Conservation (phyloP, 2,888 invertebrate genomes). For the Diachrysia chrysitis region DNA sequence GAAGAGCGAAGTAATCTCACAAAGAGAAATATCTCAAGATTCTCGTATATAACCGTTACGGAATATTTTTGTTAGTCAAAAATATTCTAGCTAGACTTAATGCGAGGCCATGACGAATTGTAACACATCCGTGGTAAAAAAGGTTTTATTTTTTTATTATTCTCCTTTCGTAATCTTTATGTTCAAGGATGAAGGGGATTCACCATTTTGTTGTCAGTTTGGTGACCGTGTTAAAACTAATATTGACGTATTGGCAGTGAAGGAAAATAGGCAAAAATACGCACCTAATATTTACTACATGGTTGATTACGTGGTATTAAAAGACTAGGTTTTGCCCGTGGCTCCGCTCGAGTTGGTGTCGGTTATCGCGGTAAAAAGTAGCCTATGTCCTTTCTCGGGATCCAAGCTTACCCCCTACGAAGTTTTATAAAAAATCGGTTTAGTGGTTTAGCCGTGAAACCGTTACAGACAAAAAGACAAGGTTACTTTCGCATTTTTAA, state of each 20-base stretch:
- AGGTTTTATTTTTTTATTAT: background rate
- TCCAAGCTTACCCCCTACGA: no score
- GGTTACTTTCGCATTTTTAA: no score
- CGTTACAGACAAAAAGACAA: no score
- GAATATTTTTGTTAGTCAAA: conserved; percentile 21
- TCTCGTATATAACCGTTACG: background rate
- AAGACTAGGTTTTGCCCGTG: no score
- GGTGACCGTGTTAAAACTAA: background rate
- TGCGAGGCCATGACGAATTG: conserved; percentile 34
- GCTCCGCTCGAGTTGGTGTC: no score
- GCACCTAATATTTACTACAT: conserved; percentile 9
- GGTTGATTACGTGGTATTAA: no score
- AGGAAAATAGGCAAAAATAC: background rate
- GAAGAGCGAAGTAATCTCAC: conserved; percentile 3
- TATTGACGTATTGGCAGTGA: background rate
- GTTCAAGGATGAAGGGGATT: background rate
- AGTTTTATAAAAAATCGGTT: no score
- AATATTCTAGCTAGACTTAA: conserved; percentile 28
- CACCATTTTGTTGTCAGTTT: background rate
- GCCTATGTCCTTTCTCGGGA: no score
- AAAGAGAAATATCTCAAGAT: background rate
- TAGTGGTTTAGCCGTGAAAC: no score
- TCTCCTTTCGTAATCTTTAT: background rate
- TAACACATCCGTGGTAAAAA: conserved; percentile 28
- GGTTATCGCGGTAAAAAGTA: no score